These are phyloP conservation scores for Temnopleurus reevesii DNA, from an alignment of 53 echinoderm and acorn worm genomes.

Conservation along the genomic window DNA sequence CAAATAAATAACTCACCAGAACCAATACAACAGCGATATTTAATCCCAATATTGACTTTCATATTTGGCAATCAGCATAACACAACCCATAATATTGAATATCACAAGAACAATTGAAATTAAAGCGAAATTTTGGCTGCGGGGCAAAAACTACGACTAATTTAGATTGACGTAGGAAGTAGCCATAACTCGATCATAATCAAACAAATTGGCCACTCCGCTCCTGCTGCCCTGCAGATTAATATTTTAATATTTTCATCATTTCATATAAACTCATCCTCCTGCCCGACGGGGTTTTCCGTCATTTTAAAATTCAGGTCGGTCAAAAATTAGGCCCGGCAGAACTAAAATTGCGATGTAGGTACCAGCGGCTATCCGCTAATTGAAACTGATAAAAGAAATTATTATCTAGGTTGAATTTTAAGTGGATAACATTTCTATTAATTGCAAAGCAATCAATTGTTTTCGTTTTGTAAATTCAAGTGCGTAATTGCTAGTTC, in stretches of 20 bases:
- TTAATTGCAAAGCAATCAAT: not conserved
- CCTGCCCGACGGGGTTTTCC: not conserved
- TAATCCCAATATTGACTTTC: not conserved
- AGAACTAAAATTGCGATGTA: not conserved
- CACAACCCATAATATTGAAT: not conserved
- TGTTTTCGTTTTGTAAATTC: no score
- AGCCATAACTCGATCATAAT: not conserved
- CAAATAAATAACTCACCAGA: no score
- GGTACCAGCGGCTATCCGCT: not conserved
- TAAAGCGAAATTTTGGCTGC: not conserved
- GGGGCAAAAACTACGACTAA: not conserved
- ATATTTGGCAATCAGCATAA: not conserved
- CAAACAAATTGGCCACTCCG: slow-evolving; percentile 12
- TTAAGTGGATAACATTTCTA: not conserved
- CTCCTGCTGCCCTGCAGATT: not conserved
- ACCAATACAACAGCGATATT: no score
- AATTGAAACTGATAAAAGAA: not conserved
- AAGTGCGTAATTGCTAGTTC: no score
- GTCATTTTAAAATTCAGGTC: not conserved
- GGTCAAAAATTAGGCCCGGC: not conserved
- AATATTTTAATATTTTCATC: not conserved
- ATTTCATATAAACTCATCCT: not conserved
- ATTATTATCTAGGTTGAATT: not conserved
- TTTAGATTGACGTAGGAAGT: not conserved
- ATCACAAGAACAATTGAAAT: not conserved